Base-by-base conservation (phyloP, 2,113 vertebrate species). In the Sebastes fasciatus region DNA sequence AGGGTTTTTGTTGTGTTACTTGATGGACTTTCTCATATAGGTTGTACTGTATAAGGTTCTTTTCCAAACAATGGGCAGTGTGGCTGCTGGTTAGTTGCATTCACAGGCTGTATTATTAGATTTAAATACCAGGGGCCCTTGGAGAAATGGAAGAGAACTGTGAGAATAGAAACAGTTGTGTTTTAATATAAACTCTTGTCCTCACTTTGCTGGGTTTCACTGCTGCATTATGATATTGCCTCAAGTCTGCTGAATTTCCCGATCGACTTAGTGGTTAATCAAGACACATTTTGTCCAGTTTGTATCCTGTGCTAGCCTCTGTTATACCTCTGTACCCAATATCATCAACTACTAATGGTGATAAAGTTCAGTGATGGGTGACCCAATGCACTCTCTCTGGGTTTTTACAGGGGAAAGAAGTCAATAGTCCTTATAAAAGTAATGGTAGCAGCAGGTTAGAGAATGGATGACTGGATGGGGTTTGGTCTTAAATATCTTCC, bases 71-170 rank as follows among this genome's bases (percentile, higher is more conserved):
- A 91, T 87, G 71, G 80, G 67, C 73, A 80, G 77, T 66, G 81
- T 74, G 61, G 43, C 77, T 76, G 74, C 72, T 86, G 80, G 90
- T 86, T 86, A 66, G 83, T 48, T 75, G 66, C 74, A 80, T 84
- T 89, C 81, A 81, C 58, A 79, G 83, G 69, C 78, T 69, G 78
- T 52, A 48, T 89, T 92, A 92, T 92, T 92, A 90, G 86, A 91
- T 92, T 91, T 86, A 85, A 80, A 93, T 92, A 85, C 85, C 89
- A 86, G 79, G 46, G 84, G 66, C 76, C 69, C 82, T 80, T 23
- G 57, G 83, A 91, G 84, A 86, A 79, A 89, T 74, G 74, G 43
- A 75, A 69, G 52, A 74, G 19, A 83, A 60, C 23, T 83, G 83
- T 68, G 64, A 79, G 77, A 85, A 91, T 71, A 89, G 86, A 82